Conservation (phyloP, 2,113 vertebrate species). For the human (Homo sapiens) region GRCh38 chr12:69361501-69362000, state of each 20-base stretch:
- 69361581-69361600: no score
- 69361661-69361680: constrained; percentile 1
- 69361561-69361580: no score
- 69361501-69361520: no score
- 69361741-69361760: background rate
- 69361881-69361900: background rate
- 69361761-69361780: background rate
- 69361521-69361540: no score
- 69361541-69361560: no score
- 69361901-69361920: background rate
- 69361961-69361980: background rate
- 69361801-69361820: background rate
- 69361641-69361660: background rate
- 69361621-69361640: background rate
- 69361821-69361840: background rate
- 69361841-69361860: background rate
- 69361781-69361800: background rate
- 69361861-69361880: background rate
- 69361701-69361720: background rate
- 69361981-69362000: background rate
- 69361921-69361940: background rate
- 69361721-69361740: background rate
- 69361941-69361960: background rate
- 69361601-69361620: background rate
- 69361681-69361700: background rate